Conservation (phyloP, 2,888 invertebrate genomes). For the Ctena decussata region DNA sequence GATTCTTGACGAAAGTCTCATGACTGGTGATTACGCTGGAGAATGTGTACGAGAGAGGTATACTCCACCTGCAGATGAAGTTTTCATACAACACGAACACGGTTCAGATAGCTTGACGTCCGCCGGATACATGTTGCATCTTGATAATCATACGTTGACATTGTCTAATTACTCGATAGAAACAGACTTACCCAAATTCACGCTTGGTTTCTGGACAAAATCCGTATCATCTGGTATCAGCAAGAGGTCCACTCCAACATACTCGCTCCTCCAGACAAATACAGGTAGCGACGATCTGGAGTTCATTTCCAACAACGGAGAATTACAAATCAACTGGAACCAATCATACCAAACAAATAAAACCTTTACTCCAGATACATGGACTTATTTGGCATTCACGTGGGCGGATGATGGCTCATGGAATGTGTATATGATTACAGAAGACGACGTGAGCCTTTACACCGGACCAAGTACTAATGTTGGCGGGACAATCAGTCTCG, state of each 20-base stretch:
- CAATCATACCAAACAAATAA: slow-evolving; percentile 36
- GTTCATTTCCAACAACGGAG: slow-evolving; percentile 31
- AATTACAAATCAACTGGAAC: slow-evolving; percentile 48
- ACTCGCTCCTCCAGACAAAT: slow-evolving; percentile 30
- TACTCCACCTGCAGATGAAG: slow-evolving; percentile 24
- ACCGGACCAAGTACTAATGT: background rate
- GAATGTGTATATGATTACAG: slow-evolving; percentile 53
- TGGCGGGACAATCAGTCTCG: slow-evolving; percentile 20
- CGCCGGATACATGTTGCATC: slow-evolving; percentile 62
- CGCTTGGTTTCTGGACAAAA: slow-evolving; percentile 46
- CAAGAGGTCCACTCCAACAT: slow-evolving; percentile 15
- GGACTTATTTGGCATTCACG: slow-evolving; percentile 53
- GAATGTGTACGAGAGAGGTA: slow-evolving; percentile 51
- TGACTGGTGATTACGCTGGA: slow-evolving; percentile 53
- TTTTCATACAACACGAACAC: slow-evolving; percentile 37
- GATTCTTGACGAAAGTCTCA: slow-evolving; percentile 19
- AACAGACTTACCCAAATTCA: slow-evolving; percentile 28
- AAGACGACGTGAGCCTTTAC: background rate
- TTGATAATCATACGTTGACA: slow-evolving; percentile 31
- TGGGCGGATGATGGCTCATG: slow-evolving; percentile 43
- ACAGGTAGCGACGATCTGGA: slow-evolving; percentile 37
- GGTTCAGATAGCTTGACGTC: slow-evolving; percentile 57
- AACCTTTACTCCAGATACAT: slow-evolving; percentile 22
- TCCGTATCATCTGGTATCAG: slow-evolving; percentile 3
- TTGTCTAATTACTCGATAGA: slow-evolving; percentile 23